phyloP scores from a whole-genome alignment of 2,888 invertebrate species.

The Galerucella calmariensis region DNA sequence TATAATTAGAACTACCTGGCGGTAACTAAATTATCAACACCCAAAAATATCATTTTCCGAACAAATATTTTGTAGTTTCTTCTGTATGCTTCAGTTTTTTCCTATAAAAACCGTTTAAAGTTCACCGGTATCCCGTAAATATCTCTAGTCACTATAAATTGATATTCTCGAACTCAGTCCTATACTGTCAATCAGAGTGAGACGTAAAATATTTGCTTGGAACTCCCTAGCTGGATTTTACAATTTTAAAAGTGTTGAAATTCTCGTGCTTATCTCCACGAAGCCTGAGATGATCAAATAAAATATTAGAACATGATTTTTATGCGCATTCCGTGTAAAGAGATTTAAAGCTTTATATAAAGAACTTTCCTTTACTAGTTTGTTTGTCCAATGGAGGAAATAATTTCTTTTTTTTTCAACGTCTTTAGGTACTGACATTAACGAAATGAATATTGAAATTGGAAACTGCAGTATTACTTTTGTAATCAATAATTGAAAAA shows the following conservation, averaged over 20 bases:
- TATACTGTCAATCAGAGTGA: slow-evolving; percentile 23
- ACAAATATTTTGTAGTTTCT: no score
- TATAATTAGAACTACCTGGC: no score
- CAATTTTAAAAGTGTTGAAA: slow-evolving; percentile 52
- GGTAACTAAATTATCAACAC: no score
- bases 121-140: no score
- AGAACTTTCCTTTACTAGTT: slow-evolving; percentile 41
- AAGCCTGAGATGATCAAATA: slow-evolving; percentile 63
- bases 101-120: no score
- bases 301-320: slow-evolving; percentile 66
- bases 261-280: slow-evolving; percentile 60
- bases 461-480: background rate
- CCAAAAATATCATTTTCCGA: no score
- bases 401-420: slow-evolving; percentile 24
- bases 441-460: slow-evolving; percentile 17
- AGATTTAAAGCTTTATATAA: slow-evolving; percentile 57
- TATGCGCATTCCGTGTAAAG: slow-evolving; percentile 64
- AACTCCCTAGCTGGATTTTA: slow-evolving; percentile 44
- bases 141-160: background rate
- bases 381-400: slow-evolving; percentile 50
- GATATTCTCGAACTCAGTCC: slow-evolving; percentile 16
- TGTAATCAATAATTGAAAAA: no score
- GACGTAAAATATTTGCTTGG: slow-evolving; percentile 27
- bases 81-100: no score
- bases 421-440: background rate